Evolutionary conservation across 1,140 invertebrate species (phyloP).

Genomic region (Temnothorax curvispinosus): DNA sequence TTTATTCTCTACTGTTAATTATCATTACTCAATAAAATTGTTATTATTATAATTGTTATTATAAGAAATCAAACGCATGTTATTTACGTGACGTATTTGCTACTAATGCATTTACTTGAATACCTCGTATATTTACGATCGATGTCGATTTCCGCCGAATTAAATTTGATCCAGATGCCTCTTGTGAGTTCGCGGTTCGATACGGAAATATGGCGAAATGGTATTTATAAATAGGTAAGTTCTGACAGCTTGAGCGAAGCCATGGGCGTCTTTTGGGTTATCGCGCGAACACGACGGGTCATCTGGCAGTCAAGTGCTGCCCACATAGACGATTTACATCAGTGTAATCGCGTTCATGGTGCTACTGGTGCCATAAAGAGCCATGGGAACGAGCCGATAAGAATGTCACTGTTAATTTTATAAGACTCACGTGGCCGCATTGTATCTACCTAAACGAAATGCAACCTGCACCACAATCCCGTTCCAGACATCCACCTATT

Average conservation of each 20-base stretch:
- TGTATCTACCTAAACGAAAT: slow-evolving; percentile 17
- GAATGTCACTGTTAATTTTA: slow-evolving; percentile 77
- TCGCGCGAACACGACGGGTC: slow-evolving; percentile 84
- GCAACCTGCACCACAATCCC: neutral
- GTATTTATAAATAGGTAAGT: slow-evolving; percentile 85
- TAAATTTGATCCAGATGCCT: slow-evolving; percentile 17
- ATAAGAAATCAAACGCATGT: neutral
- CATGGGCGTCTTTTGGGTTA: slow-evolving; percentile 85
- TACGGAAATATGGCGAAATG: slow-evolving; percentile 74
- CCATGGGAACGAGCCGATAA: slow-evolving; percentile 85
- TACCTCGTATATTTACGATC: neutral
- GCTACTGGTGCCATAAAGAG: slow-evolving; percentile 82
- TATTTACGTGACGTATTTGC: neutral
- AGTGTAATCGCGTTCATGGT: slow-evolving; percentile 79
- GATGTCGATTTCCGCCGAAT: slow-evolving; percentile 29
- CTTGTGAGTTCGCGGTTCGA: slow-evolving; percentile 42
- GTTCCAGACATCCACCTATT: slow-evolving; percentile 41
- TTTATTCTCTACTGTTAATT: neutral
- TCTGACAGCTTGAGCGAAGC: slow-evolving; percentile 84
- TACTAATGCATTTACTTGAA: neutral
- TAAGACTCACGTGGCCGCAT: slow-evolving; percentile 24
- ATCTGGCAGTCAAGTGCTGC: slow-evolving; percentile 86
- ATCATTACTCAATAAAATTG: neutral
- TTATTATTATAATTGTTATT: neutral
- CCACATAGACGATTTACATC: slow-evolving; percentile 75